Evolutionary conservation across 2,113 vertebrate species (phyloP), one percentile per base, ranked within the genome.

Genomic region (Alosa alosa): DNA sequence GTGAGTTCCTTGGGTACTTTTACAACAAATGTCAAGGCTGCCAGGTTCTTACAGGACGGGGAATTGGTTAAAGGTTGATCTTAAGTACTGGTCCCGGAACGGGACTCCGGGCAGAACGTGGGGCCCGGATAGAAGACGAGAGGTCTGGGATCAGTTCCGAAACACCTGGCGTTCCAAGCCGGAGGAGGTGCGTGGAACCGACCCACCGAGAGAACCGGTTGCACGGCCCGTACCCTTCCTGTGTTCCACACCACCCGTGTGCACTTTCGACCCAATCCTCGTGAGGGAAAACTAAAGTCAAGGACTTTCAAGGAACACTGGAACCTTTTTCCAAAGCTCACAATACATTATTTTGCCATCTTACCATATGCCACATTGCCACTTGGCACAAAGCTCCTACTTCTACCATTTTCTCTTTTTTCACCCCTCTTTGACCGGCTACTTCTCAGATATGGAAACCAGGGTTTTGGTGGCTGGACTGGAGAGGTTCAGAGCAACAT

Each of bases 41-140:
- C 91, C 90, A 91, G 87, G 81, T 93, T 94, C n/a, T 94, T 93
- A 93, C 90, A 92, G 92, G 87, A 91, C 87, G 86, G 93, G 92
- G 89, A 94, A 93, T 92, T 86, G 87, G 93, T 94, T 94, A 93
- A 94, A 88, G 88, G 92, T 90, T 92, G 89, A 91, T 91, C 89
- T 92, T 93, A 92, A 95, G 92, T 86, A 89, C 89, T 90, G 89
- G 93, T 93, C 92, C 93, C 92, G 84, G 85, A 46, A 87, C 90
- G 87, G 88, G 89, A 91, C 84, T 88, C 84, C 68, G 87, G 92
- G 90, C 89, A 83, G 82, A 68, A 44, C 13, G 78, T 13, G 78
- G 7, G 78, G 78, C 64, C 64, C 64, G 10, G n/a, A 1, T 68
- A 9, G 22, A 81, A 91, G 91, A 89, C 90, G 90, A 87, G 93